Percentiles rank a stretch among this genome's conserved stretches.
These are phyloP conservation scores for Euplagia quadripunctaria DNA, from an alignment of 2,888 invertebrate species.

Conservation along the genomic window DNA sequence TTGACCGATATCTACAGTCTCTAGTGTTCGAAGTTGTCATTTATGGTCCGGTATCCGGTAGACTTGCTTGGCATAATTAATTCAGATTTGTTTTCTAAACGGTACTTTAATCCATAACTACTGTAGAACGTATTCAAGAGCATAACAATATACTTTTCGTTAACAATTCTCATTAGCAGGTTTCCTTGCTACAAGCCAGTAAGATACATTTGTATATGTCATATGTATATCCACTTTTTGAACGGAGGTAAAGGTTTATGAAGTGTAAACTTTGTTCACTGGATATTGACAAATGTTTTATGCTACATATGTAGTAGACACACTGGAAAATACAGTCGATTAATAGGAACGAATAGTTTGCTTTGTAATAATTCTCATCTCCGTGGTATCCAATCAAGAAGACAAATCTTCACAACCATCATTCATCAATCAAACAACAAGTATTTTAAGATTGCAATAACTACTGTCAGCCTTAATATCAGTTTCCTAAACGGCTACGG, in stretches of 20 bases:
- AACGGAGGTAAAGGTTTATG: too few species aligned
- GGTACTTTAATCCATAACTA: not conserved
- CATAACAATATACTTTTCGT: not conserved
- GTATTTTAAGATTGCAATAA: not conserved
- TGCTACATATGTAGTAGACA: too few species aligned
- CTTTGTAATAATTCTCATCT: not conserved
- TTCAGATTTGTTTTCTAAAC: not conserved
- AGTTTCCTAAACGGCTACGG: not conserved
- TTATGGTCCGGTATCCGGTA: not conserved
- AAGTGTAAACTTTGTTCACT: too few species aligned
- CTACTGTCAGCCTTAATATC: not conserved
- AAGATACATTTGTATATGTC: too few species aligned
- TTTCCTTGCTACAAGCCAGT: too few species aligned
- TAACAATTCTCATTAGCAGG: not conserved
- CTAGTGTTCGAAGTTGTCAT: not conserved
- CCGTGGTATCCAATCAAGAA: not conserved
- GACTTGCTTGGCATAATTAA: not conserved
- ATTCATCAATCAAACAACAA: not conserved
- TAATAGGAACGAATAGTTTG: too few species aligned
- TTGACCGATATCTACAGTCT: conserved; percentile 3
- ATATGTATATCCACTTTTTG: too few species aligned
- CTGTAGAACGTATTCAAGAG: not conserved
- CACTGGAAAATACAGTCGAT: too few species aligned
- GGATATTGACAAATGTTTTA: too few species aligned
- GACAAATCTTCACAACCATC: not conserved